These are phyloP conservation scores for Drosophila nr. medialis DNA, from an alignment of 2,888 invertebrate species.

Conservation along the genomic window DNA sequence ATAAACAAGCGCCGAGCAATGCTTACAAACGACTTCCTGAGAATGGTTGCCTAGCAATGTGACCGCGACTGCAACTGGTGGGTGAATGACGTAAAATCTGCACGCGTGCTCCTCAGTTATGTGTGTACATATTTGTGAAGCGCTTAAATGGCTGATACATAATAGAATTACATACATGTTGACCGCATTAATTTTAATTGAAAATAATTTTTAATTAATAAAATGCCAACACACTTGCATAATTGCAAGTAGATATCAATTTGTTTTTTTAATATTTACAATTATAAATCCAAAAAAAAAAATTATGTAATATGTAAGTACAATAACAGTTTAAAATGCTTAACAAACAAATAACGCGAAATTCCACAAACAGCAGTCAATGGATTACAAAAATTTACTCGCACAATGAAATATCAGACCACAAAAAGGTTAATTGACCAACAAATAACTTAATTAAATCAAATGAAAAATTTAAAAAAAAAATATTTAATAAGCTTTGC, in stretches of 20 bases:
- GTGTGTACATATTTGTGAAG: slow-evolving; percentile 36
- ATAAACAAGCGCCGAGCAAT: not conserved
- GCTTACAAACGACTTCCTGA: not conserved
- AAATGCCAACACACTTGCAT: slow-evolving; percentile 71
- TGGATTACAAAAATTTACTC: slow-evolving; percentile 27
- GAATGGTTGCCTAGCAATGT: slow-evolving; percentile 21
- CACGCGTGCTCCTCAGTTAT: not conserved
- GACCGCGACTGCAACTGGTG: slow-evolving; percentile 15
- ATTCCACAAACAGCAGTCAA: slow-evolving; percentile 37
- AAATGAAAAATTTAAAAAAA: slow-evolving; percentile 74
- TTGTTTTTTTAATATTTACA: slow-evolving; percentile 33
- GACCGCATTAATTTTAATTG: slow-evolving; percentile 75
- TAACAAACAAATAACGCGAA: slow-evolving; percentile 59
- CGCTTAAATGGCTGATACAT: slow-evolving; percentile 59
- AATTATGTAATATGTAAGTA: slow-evolving; percentile 27
- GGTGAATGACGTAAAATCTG: not conserved
- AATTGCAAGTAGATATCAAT: slow-evolving; percentile 70
- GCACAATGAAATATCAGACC: slow-evolving; percentile 69
- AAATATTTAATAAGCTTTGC: slow-evolving; percentile 72
- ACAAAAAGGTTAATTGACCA: slow-evolving; percentile 77
- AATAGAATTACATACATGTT: slow-evolving; percentile 74
- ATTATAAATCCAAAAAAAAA: slow-evolving; percentile 16
- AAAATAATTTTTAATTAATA: slow-evolving; percentile 78
- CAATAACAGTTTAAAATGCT: slow-evolving; percentile 70
- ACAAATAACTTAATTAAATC: slow-evolving; percentile 80